Percentiles rank a stretch among this genome's conserved stretches.
Evolutionary conservation across 2,888 invertebrate species (phyloP).

Genomic region (Torymus aiolomorphi): DNA sequence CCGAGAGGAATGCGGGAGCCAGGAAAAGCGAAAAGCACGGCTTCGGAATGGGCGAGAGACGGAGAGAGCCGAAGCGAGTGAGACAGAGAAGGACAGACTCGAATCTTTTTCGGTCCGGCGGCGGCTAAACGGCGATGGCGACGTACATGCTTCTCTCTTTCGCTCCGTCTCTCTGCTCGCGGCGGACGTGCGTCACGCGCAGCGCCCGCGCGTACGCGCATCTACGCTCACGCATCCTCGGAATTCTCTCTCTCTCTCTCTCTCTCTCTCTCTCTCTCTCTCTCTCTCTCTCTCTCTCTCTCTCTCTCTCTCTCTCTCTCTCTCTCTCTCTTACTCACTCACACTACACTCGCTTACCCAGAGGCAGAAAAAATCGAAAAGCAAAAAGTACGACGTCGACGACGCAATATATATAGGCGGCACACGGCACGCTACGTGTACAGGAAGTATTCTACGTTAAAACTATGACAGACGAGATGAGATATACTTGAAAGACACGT

Average conservation of each 20-base stretch:
- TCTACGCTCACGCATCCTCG: background rate
- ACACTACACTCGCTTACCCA: too few species aligned
- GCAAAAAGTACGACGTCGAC: too few species aligned
- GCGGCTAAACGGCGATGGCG: background rate
- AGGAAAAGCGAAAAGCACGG: slow-evolving; percentile 6
- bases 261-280: slow-evolving; percentile 60
- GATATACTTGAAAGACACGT: background rate
- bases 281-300: slow-evolving; percentile 60
- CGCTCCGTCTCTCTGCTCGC: background rate
- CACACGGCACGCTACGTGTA: too few species aligned
- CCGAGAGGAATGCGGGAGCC: slow-evolving; percentile 5
- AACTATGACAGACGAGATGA: too few species aligned
- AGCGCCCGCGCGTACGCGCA: background rate
- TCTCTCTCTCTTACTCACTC: slow-evolving; percentile 10
- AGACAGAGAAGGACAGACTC: background rate
- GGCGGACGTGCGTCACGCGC: slow-evolving; percentile 56
- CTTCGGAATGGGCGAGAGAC: background rate
- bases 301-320: slow-evolving; percentile 61
- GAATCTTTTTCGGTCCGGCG: slow-evolving; percentile 21
- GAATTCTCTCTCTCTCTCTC: slow-evolving; percentile 61
- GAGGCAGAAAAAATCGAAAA: too few species aligned
- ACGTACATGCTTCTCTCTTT: background rate
- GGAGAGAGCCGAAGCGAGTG: background rate
- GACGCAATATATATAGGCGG: too few species aligned
- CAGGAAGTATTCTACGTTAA: too few species aligned